These are phyloP conservation scores for Lithophane socia DNA, from an alignment of 2,888 invertebrate species.

Conservation along the genomic window DNA sequence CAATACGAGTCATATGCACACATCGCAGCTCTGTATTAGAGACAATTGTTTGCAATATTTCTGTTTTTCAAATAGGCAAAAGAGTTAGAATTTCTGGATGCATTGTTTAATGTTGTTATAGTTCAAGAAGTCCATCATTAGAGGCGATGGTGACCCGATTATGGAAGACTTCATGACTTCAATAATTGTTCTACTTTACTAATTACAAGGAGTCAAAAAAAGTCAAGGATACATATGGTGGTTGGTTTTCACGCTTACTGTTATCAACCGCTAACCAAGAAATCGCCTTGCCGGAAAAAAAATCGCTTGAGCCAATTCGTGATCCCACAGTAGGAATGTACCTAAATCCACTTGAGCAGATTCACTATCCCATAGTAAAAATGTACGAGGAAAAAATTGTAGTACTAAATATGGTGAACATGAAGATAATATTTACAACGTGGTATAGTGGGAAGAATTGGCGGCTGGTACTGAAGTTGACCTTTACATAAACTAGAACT, in stretches of 20 bases:
- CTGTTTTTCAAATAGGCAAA: neutral
- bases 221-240: neutral
- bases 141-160: neutral
- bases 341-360: neutral
- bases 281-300: neutral
- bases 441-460: neutral
- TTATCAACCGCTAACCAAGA: neutral
- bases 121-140: neutral
- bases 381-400: neutral
- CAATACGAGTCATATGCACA: constrained; percentile 68
- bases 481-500: neutral
- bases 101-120: neutral
- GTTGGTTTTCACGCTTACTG: neutral
- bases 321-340: neutral
- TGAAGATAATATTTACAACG: neutral
- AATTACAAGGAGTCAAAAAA: neutral
- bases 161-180: neutral
- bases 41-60: constrained; percentile 44
- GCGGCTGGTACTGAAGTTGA: neutral
- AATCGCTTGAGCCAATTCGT: neutral
- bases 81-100: neutral
- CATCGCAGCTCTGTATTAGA: constrained; percentile 39
- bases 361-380: neutral
- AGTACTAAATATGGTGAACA: neutral
- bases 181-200: neutral